Evolutionary conservation across 2,797 vertebrate species (phyloP).

Genomic region (Etheostoma perlongum): DNA sequence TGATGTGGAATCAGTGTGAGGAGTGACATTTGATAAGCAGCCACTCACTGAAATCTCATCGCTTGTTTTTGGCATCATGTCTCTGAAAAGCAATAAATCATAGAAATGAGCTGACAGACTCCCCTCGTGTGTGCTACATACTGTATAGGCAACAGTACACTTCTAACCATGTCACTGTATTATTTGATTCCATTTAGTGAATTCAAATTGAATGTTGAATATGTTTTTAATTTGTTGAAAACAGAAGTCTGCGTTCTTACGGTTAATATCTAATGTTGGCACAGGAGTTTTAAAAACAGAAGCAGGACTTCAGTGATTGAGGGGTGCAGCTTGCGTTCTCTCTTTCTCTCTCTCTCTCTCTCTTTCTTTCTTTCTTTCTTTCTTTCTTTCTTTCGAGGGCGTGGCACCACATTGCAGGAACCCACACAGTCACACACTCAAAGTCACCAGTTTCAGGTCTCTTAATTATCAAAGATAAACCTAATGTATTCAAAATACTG

Average conservation of each 20-base stretch:
- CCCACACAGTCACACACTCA: too few relatives aligned
- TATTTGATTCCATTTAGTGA: neutral
- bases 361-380: too few relatives aligned
- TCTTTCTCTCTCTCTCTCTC: neutral
- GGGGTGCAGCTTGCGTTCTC: neutral
- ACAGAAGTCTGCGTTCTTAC: neutral
- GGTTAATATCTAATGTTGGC: neutral
- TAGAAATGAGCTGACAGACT: constrained; percentile 1
- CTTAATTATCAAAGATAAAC: neutral
- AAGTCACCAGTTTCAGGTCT: neutral
- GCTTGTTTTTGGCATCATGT: constrained; percentile 47
- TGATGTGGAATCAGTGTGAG: constrained; percentile 39
- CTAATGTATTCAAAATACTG: neutral
- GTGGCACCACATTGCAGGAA: neutral
- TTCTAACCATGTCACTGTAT: neutral
- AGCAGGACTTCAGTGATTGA: neutral
- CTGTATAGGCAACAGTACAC: neutral
- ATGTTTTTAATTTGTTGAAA: neutral
- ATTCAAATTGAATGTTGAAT: constrained; percentile 1
- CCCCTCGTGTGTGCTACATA: neutral
- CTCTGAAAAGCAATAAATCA: constrained; percentile 35
- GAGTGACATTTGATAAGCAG: constrained; percentile 51
- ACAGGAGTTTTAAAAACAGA: neutral
- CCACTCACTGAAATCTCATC: constrained; percentile 32
- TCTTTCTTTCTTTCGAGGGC: neutral